Conservation (phyloP, 2,888 invertebrate species). For the Baccha elongata region DNA sequence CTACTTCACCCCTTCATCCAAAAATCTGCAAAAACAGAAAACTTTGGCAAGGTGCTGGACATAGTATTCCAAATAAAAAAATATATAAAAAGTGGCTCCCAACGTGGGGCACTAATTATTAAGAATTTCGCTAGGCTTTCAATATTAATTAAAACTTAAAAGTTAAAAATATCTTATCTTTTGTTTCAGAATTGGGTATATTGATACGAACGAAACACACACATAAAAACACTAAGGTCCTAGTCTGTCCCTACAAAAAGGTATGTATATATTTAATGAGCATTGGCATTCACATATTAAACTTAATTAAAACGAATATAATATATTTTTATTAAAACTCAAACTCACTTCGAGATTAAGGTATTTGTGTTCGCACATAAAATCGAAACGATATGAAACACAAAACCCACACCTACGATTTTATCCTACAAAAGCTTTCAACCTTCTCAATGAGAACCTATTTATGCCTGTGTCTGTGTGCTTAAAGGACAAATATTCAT, state of each 20-base stretch:
- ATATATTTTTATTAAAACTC: slow-evolving; percentile 22
- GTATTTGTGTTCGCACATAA: slow-evolving; percentile 24
- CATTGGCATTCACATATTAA: neutral
- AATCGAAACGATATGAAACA: slow-evolving; percentile 42
- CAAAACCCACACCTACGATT: neutral
- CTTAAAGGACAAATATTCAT: slow-evolving; percentile 52
- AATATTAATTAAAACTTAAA: neutral
- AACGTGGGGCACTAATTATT: neutral
- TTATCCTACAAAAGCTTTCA: slow-evolving; percentile 49
- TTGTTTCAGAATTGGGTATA: slow-evolving; percentile 55
- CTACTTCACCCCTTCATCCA: no score
- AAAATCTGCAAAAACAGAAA: no score
- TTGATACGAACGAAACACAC: slow-evolving; percentile 71
- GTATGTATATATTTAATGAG: slow-evolving; percentile 19
- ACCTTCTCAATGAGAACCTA: neutral
- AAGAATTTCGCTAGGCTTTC: neutral
- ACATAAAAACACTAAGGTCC: slow-evolving; percentile 65
- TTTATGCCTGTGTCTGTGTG: slow-evolving; percentile 25
- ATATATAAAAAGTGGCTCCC: neutral
- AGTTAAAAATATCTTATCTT: neutral
- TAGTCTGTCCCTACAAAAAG: slow-evolving; percentile 59
- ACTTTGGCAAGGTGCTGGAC: no score
- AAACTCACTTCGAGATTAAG: slow-evolving; percentile 8
- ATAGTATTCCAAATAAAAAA: neutral
- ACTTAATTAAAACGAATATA: slow-evolving; percentile 37